Evolutionary conservation across 2,888 invertebrate species (phyloP).

Genomic region (Bombyx huttoni): DNA sequence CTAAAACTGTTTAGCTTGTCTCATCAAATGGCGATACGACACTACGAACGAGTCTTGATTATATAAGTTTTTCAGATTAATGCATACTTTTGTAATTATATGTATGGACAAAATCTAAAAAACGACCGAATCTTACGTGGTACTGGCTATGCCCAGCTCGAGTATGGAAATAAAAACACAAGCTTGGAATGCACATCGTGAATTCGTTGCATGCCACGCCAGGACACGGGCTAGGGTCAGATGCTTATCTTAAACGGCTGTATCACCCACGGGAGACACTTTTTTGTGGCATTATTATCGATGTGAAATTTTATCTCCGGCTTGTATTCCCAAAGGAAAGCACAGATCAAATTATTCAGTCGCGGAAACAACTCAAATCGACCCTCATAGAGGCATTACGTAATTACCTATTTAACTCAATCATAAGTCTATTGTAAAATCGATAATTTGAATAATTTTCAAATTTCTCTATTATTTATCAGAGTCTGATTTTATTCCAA

Average conservation of each 20-base stretch:
- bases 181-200: slow-evolving; percentile 55
- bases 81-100: too few species aligned
- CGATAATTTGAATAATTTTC: too few species aligned
- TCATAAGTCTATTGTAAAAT: too few species aligned
- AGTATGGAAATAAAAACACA: slow-evolving; percentile 43
- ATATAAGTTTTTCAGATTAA: too few species aligned
- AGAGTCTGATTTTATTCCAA: too few species aligned
- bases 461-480: too few species aligned
- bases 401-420: too few species aligned
- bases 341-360: neutral
- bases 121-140: neutral
- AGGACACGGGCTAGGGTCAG: slow-evolving; percentile 56
- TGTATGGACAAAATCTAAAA: neutral
- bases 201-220: slow-evolving; percentile 57
- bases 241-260: slow-evolving; percentile 71
- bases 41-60: too few species aligned
- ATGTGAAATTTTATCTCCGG: slow-evolving; percentile 42
- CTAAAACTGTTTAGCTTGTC: too few species aligned
- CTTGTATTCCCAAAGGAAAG: slow-evolving; percentile 26
- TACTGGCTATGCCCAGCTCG: neutral
- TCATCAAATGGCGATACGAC: too few species aligned
- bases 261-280: slow-evolving; percentile 67
- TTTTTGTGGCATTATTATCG: slow-evolving; percentile 63
- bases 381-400: neutral
- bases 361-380: neutral